phyloP scores from a whole-genome alignment of 2,113 vertebrate species.

The Todiramphus saurophagus region DNA sequence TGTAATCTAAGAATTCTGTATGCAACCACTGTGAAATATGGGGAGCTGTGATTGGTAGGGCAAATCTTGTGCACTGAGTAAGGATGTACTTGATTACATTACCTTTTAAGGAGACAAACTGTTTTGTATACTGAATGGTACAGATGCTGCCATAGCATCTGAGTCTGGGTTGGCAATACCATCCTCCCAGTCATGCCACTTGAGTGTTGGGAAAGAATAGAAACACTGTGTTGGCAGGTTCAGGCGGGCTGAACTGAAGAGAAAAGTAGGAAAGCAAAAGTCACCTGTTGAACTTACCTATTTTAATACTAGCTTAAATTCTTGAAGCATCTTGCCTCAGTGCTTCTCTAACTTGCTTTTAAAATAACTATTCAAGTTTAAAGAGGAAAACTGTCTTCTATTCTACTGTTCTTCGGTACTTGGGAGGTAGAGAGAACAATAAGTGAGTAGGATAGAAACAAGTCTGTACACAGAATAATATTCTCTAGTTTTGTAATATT shows the following conservation, averaged over 20 bases:
- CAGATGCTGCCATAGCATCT: background rate
- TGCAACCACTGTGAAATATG: background rate
- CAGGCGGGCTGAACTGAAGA: background rate
- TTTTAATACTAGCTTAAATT: background rate
- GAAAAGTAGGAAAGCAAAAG: background rate
- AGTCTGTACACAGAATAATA: background rate
- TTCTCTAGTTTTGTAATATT: background rate
- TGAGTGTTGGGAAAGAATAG: background rate
- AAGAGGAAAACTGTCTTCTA: background rate
- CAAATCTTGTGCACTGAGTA: background rate
- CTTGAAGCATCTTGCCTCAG: background rate
- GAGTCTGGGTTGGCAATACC: background rate
- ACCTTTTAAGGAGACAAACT: background rate
- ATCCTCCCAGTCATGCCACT: background rate
- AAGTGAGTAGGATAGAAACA: background rate
- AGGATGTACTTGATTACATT: background rate
- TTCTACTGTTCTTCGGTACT: background rate
- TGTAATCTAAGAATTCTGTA: background rate
- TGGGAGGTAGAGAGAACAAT: background rate
- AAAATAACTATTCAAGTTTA: background rate
- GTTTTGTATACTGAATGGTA: background rate
- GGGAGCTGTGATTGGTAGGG: background rate
- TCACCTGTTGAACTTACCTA: background rate
- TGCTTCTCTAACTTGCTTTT: background rate
- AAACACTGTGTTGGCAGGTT: background rate